These are phyloP conservation scores for Apodemus agrarius DNA, from an alignment of 2,797 vertebrate genomes.

Conservation along the genomic window DNA sequence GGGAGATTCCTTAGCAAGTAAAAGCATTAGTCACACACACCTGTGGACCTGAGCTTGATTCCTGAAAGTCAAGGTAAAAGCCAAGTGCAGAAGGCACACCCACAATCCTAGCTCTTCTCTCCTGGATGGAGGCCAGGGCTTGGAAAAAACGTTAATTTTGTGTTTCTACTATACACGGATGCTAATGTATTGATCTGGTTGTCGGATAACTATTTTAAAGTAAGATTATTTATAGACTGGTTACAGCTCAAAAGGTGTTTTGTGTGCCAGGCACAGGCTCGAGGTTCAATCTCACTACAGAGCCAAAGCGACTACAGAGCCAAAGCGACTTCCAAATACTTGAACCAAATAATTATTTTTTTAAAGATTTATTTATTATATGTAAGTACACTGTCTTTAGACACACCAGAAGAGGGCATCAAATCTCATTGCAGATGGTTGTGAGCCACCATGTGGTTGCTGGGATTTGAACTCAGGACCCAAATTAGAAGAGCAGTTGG, in stretches of 20 bases:
- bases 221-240: not conserved
- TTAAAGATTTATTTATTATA: too few relatives aligned
- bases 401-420: too few relatives aligned
- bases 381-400: too few relatives aligned
- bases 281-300: not conserved
- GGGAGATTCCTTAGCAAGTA: not conserved
- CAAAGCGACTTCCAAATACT: constrained; percentile 51
- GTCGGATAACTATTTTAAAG: constrained; percentile 25
- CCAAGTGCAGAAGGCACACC: not conserved
- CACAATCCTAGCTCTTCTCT: not conserved
- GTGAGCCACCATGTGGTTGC: too few relatives aligned
- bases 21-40: not conserved
- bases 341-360: constrained; percentile 17
- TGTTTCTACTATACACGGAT: constrained; percentile 48
- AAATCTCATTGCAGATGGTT: too few relatives aligned
- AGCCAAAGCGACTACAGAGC: constrained; percentile 16
- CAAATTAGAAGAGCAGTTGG: too few relatives aligned
- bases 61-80: not conserved
- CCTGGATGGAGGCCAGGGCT: not conserved
- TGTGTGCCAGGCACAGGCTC: not conserved
- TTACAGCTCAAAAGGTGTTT: not conserved
- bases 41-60: not conserved
- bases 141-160: constrained; percentile 5
- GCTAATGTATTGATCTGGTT: constrained; percentile 4
- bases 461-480: too few relatives aligned